Evolutionary conservation across 2,113 vertebrate genomes (phyloP).

Genomic region (Rynchops niger): DNA sequence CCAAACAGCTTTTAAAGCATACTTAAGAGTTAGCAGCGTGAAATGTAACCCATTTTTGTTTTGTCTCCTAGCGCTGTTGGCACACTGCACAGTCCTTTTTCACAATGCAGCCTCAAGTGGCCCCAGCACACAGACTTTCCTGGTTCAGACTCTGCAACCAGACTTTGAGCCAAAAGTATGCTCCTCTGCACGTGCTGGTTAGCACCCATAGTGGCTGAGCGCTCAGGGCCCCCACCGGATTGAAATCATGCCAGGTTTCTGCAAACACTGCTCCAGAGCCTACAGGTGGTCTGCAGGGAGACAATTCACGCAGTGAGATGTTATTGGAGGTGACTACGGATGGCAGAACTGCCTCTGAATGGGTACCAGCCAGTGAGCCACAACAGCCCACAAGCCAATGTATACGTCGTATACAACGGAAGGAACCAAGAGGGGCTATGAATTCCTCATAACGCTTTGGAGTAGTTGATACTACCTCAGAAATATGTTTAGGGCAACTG

Average conservation of each 20-base stretch:
- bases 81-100: not conserved
- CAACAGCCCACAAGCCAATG: not conserved
- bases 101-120: not conserved
- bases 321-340: rapidly evolving
- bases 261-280: not conserved
- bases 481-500: not conserved
- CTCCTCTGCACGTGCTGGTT: not conserved
- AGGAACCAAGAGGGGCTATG: not conserved
- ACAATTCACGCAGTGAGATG: not conserved
- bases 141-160: not conserved
- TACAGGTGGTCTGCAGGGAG: not conserved
- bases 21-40: not conserved
- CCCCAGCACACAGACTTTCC: not conserved
- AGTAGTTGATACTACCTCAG: not conserved
- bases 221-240: not conserved
- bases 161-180: not conserved
- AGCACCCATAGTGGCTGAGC: not conserved
- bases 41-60: not conserved
- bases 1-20: not conserved
- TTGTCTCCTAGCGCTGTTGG: not conserved
- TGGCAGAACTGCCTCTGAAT: not conserved
- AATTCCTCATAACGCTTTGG: not conserved
- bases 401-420: not conserved
- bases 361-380: not conserved
- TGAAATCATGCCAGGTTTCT: not conserved